These are phyloP conservation scores for Liasis olivaceus DNA, from an alignment of 2,797 vertebrate genomes.

Conservation along the genomic window DNA sequence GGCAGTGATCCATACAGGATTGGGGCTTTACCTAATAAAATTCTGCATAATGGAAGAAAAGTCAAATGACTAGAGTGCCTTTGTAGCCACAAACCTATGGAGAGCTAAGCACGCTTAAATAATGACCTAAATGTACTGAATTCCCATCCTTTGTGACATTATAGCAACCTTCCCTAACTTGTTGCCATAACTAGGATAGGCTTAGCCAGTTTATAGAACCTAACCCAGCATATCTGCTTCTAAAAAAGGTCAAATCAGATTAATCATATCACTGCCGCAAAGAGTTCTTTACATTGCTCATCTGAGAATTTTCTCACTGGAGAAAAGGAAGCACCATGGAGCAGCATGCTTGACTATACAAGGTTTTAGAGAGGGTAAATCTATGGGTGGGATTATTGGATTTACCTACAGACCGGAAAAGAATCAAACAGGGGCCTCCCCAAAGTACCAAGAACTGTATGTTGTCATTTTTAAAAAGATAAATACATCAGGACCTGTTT, in stretches of 20 bases:
- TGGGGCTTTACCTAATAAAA: neutral
- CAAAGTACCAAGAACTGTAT: neutral
- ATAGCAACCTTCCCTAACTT: too few species aligned
- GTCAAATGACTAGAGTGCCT: neutral
- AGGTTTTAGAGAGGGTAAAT: constrained; percentile 53
- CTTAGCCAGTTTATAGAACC: neutral
- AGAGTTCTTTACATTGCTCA: neutral
- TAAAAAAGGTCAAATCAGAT: neutral
- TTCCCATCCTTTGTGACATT: too few species aligned
- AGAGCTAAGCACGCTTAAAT: neutral
- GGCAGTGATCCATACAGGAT: too few species aligned
- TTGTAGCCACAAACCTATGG: neutral
- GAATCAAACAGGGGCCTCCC: constrained; percentile 7
- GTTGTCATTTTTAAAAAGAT: neutral
- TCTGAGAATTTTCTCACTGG: neutral
- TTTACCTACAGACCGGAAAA: constrained; percentile 29
- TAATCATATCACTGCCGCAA: neutral
- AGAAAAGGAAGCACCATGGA: constrained; percentile 53
- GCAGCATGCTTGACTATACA: constrained; percentile 50
- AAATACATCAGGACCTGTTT: neutral
- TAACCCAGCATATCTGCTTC: neutral
- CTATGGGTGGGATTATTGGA: constrained; percentile 56
- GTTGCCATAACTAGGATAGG: too few species aligned
- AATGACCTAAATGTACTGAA: neutral
- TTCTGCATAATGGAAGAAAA: neutral